These are phyloP conservation scores for Mizuhopecten yessoensis DNA, from an alignment of 1,140 invertebrate species.

Conservation along the genomic window DNA sequence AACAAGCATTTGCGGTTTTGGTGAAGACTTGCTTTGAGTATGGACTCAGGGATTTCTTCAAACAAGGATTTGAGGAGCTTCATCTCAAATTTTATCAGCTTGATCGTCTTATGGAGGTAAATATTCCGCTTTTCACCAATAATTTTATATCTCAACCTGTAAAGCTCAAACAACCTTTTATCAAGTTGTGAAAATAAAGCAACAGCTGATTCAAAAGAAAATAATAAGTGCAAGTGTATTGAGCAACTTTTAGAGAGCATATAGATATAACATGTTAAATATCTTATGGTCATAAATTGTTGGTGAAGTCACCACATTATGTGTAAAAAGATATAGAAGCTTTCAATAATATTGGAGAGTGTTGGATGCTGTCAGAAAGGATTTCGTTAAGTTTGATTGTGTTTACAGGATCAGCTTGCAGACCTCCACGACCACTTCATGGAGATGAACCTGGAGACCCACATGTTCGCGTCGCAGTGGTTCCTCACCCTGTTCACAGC, in stretches of 20 bases:
- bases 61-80: conserved; percentile 97
- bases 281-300: no score
- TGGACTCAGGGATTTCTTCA: conserved; percentile 96
- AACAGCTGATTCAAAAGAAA: no score
- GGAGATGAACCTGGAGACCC: conserved; percentile 96
- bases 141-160: not conserved
- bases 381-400: conserved; percentile 61
- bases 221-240: no score
- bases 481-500: conserved; percentile 99
- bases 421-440: conserved; percentile 96
- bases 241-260: no score
- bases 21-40: conserved; percentile 99
- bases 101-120: conserved; percentile 95
- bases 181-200: no score
- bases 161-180: no score
- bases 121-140: conserved; percentile 5
- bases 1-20: conserved; percentile 98
- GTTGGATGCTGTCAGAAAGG: not conserved
- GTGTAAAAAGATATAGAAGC: no score
- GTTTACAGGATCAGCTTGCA: conserved; percentile 92
- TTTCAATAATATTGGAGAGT: no score
- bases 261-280: no score
- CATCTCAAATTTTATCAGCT: conserved; percentile 98
- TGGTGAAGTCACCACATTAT: no score
- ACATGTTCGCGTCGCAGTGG: conserved; percentile 99